These are phyloP conservation scores for Actenoides hombroni DNA, from an alignment of 2,113 vertebrate species.

Conservation along the genomic window DNA sequence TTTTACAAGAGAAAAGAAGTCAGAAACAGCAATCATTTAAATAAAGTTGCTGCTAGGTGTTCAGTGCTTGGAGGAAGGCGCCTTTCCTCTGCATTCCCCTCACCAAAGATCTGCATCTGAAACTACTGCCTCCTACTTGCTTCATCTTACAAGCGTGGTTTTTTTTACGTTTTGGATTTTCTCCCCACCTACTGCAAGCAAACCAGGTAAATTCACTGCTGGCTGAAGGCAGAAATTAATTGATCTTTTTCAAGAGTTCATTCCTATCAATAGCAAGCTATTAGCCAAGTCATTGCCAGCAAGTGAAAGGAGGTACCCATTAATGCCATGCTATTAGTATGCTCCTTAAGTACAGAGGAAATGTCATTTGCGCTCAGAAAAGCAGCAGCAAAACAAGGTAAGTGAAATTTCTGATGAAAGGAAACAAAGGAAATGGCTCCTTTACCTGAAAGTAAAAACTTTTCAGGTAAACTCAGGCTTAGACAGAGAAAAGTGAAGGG, in stretches of 20 bases:
- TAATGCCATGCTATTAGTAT: background rate
- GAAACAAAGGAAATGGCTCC: background rate
- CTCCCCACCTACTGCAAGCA: fast-evolving
- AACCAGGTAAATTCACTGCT: background rate
- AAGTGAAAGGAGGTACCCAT: background rate
- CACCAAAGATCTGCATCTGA: background rate
- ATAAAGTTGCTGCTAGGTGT: background rate
- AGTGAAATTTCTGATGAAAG: background rate
- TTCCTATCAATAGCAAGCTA: background rate
- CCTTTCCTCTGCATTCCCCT: background rate
- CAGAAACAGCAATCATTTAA: background rate
- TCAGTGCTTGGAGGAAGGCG: background rate
- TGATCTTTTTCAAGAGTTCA: background rate
- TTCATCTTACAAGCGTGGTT: background rate
- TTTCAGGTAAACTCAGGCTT: background rate
- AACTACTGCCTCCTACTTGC: background rate
- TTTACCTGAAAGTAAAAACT: background rate
- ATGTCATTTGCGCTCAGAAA: background rate
- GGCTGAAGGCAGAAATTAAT: background rate
- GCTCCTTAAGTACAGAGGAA: background rate
- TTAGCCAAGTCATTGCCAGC: background rate
- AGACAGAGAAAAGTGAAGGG: background rate
- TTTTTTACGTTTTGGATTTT: background rate
- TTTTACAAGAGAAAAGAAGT: background rate
- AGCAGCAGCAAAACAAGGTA: background rate